Evolutionary conservation across 1,140 invertebrate species (phyloP), one percentile per base, ranked within the genome.

Genomic region (Bombus consobrinus): DNA sequence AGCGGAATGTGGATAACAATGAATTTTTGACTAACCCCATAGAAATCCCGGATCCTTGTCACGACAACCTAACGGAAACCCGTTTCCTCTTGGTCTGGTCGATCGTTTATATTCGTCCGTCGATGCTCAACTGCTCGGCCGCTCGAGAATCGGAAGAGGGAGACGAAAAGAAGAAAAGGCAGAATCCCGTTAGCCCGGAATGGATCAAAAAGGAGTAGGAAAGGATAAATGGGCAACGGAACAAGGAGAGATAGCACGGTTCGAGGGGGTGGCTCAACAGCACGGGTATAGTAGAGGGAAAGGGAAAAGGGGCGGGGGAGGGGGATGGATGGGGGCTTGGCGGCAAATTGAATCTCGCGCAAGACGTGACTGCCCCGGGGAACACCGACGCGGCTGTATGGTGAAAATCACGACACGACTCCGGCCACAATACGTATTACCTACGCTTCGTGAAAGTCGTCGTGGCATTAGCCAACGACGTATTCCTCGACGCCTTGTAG

Each of bases 381-480:
- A 93, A 92, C 92, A 92, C 85, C 91, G 90, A 79, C 82, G 91
- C 88, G 92, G 92, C 93, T 93, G 92, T 91, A 92, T 90, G 89
- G 90, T 94, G 92, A 94, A 95, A 95, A 95, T 95, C 94, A 95
- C 93, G 93, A 94, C 93, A 93, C 93, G 93, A 93, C 91, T 94
- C 68, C 87, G 91, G 86, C 87, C 91, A 92, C 91, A 94, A 94
- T 94, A 94, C 93, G 91, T 94, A 93, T 93, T 94, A 92, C 83
- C 83, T 15, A 86, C 91, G 83, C 90, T 88, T 91, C 86, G 85
- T 81, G 89, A 87, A 92, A 90, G 90, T 89, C 88, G 90, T 89
- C 88, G 85, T 81, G 81, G 86, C 89, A 90, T 90, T 90, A 90
- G 89, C 86, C 88, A 87, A 89, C 82, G 89, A 90, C 88, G 88